Conservation (phyloP, 2,113 vertebrate genomes). For the Furnarius figulus region DNA sequence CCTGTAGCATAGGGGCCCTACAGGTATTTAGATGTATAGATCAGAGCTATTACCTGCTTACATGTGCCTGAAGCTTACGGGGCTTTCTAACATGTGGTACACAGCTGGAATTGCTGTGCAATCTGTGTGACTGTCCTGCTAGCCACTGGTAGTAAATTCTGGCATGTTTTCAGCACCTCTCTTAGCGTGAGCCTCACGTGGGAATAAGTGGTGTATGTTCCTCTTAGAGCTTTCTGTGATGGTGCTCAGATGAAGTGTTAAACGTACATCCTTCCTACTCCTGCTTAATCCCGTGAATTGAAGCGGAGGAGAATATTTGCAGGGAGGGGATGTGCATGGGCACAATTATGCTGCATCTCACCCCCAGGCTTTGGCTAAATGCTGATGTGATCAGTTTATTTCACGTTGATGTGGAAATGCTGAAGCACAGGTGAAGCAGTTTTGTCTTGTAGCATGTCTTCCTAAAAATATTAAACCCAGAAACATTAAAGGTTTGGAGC, state of each 20-base stretch:
- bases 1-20: not conserved
- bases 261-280: not conserved
- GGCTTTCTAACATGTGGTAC: not conserved
- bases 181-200: not conserved
- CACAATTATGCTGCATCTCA: not conserved
- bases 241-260: not conserved
- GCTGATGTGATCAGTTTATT: not conserved
- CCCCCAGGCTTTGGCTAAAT: not conserved
- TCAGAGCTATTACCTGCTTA: not conserved
- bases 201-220: not conserved
- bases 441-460: not conserved
- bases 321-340: not conserved
- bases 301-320: rapidly evolving
- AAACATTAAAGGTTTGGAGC: not conserved
- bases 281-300: not conserved
- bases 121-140: not conserved
- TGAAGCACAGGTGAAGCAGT: not conserved
- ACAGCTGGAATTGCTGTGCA: not conserved
- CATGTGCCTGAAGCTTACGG: not conserved
- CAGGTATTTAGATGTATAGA: not conserved
- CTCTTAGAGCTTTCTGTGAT: not conserved
- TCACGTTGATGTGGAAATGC: not conserved
- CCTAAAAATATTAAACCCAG: not conserved
- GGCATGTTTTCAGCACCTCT: not conserved
- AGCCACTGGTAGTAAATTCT: not conserved